phyloP scores from a whole-genome alignment of 2,888 invertebrate genomes.

The Unio pictorum region DNA sequence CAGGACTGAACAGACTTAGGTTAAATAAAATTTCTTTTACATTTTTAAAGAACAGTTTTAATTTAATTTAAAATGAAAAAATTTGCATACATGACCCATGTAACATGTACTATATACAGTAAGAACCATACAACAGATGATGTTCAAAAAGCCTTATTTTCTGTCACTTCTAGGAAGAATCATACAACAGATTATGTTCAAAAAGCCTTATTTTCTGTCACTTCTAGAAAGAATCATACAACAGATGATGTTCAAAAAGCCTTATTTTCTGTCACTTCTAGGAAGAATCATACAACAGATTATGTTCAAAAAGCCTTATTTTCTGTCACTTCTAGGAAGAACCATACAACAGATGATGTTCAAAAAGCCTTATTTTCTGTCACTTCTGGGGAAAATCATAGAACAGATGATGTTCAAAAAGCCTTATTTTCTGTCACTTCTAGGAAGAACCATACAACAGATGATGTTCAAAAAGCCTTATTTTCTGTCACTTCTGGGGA shows the following conservation, averaged over 20 bases:
- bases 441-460: too few species aligned
- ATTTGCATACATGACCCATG: too few species aligned
- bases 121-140: background rate
- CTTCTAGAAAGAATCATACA: constrained; percentile 2
- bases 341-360: too few species aligned
- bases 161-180: constrained; percentile 44
- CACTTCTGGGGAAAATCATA: constrained; percentile 9
- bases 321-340: constrained; percentile 28
- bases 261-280: constrained; percentile 57
- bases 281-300: background rate
- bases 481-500: constrained; percentile 38
- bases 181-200: constrained; percentile 22
- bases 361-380: constrained; percentile 45
- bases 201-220: constrained; percentile 56
- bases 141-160: constrained; percentile 57
- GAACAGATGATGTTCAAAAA: background rate
- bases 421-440: constrained; percentile 52
- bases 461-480: constrained; percentile 17
- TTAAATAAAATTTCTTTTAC: too few species aligned
- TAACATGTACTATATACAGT: constrained; percentile 25
- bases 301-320: constrained; percentile 54
- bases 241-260: constrained; percentile 12
- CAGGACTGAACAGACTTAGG: too few species aligned
- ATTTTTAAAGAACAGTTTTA: too few species aligned
- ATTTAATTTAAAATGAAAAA: too few species aligned